Base-by-base conservation (phyloP, 2,113 vertebrate species). In the Bos taurus region DNA sequence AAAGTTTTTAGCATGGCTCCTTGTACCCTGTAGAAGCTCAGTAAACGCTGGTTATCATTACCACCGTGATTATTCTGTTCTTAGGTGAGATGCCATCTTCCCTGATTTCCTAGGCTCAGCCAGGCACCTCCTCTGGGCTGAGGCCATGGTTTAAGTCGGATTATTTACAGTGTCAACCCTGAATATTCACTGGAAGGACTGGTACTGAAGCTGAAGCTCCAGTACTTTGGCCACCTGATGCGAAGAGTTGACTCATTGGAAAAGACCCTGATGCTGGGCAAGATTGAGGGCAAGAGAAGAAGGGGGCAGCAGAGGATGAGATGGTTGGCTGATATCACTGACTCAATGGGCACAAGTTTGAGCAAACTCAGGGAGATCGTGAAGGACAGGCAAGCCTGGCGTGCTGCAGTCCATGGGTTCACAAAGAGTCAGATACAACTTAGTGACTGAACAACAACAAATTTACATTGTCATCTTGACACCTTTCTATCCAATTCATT, bases 11-110 rank as follows among this genome's bases (percentile, higher is more conserved):
- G 3, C 43, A 25, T 2, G 5, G 77, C 0, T 28, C 2, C 43
- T 7, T 0, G 6, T 2, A 6, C 48, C 23, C 8, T 17, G 78
- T 0, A 60, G 43, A 5, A 28, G 33, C 82, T 40, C n/a, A 48
- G 2, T 30, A 19, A 36, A 43, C 9, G 6, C 0, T n/a, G 71
- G 40, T 50, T 30, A 0, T 30, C 6, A 7, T 21, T 64, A 12
- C 36, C 36, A 15, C 60, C 7, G 6, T 8, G 16, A 26, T 28
- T 17, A 1, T 48, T 28, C 94, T 80, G 28, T 50, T 67, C 62
- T 60, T n/a, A 26, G 64, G 6, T 9, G 14, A 48, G 25, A 28
- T 7, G 12, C 14, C 17, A 1, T 25, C 40, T 57, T 16, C 33
- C 6, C 11, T 0, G 10, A 80, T 40, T 50, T 48, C 43, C 54